Base-by-base conservation (phyloP, 2,113 vertebrate genomes). In the Nematolebias whitei region DNA sequence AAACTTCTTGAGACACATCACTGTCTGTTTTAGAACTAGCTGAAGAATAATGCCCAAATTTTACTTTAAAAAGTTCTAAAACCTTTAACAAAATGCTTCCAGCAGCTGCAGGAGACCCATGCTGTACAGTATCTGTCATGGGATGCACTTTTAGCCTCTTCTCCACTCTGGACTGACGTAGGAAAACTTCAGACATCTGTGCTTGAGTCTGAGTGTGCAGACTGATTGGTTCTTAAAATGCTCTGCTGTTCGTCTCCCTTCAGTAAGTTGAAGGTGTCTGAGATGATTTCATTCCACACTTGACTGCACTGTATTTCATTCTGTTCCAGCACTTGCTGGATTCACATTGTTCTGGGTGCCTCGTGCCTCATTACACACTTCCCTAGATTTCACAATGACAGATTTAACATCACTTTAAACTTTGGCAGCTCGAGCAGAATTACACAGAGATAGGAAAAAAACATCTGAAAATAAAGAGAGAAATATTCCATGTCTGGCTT, bases 221-320 rank as follows among this genome's bases (percentile, higher is more conserved):
- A 45, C 5, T 8, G 44, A 47, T 35, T 47, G 44, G 44, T 20
- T 20, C 44, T 45, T 43, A 43, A 43, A 26, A 8, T 16, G 14
- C 24, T 2, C 5, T 24, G 5, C 23, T 53, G 5, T 52, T 52
- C 32, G 16, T 35, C 51, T 32, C 16, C 24, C 26, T 5, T 26
- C 51, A n/a, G 50, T 29, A 29, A n/a, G 16, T 12, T n/a, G 11
- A 35, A 5, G 51, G 23, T 51, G n/a, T 53, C 51, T 53, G 51
- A 32, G n/a, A 53, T 32, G 26, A 53, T 32, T 53, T 15, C 32
- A 51, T 51, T 29, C n/a, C 51, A 53, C 51, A 14, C 26, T 53
- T 18, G 15, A 19, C 51, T 53, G 51, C 16, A 3, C 26, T 11
- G 26, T 12, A 12, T 12, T 12, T 53, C 26, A 53, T 29, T 18